phyloP scores from a whole-genome alignment of 2,113 vertebrate genomes.

The Toxotes chatareus region DNA sequence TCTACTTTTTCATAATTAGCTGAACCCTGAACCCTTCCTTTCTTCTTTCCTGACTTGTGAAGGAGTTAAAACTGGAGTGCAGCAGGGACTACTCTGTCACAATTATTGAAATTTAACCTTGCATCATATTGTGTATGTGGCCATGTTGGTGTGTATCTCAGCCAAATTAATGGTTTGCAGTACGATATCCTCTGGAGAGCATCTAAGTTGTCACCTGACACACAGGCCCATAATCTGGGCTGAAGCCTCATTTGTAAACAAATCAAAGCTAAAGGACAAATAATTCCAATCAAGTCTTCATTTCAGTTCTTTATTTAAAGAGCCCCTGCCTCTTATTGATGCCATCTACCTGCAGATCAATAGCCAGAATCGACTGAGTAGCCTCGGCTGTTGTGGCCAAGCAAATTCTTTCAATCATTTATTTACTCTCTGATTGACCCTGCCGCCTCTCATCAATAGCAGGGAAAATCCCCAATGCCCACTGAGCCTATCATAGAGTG shows the following conservation, averaged over 20 bases:
- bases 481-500: conserved; percentile 62
- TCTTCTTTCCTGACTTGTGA: conserved; percentile 25
- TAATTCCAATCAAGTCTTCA: conserved; percentile 68
- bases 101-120: conserved; percentile 15
- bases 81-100: background rate
- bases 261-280: conserved; percentile 65
- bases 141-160: background rate
- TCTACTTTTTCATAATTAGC: conserved; percentile 52
- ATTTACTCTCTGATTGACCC: conserved; percentile 83
- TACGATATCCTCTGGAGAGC: conserved; percentile 24
- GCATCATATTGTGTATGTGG: background rate
- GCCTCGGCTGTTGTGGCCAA: conserved; percentile 69
- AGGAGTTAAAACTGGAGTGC: background rate
- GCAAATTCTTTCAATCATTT: conserved; percentile 84
- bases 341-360: conserved; percentile 78
- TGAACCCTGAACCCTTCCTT: conserved; percentile 24
- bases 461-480: conserved; percentile 63
- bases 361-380: conserved; percentile 76
- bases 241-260: conserved; percentile 70
- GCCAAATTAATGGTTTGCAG: conserved; percentile 13
- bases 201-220: conserved; percentile 30
- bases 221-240: conserved; percentile 37
- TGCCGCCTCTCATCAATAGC: conserved; percentile 70
- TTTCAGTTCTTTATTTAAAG: conserved; percentile 72
- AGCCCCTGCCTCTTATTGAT: conserved; percentile 67